A percentile compares a stretch with the other conserved stretches of the same genome.
Evolutionary conservation across 2,888 invertebrate species (phyloP).

Genomic region (Nesidiocoris tenuis): DNA sequence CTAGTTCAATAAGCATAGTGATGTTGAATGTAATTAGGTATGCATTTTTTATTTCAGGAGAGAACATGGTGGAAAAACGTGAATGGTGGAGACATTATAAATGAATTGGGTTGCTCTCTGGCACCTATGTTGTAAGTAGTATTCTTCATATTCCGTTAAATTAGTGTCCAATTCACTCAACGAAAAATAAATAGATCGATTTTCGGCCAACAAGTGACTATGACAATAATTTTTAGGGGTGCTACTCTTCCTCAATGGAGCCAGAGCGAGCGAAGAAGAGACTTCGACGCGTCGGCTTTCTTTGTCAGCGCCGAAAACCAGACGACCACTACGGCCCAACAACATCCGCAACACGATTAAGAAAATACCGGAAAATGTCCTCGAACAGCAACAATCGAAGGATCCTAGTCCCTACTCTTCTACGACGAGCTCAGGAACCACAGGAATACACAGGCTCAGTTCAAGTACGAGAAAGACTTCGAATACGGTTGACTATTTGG

Average conservation of each 20-base stretch:
- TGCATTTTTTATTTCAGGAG: slow-evolving; percentile 24
- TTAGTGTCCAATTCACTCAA: too few species aligned
- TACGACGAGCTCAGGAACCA: neutral
- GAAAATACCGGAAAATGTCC: slow-evolving; percentile 3
- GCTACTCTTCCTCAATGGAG: slow-evolving; percentile 22
- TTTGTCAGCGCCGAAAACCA: neutral
- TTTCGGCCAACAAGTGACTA: too few species aligned
- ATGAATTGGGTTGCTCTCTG: slow-evolving; percentile 36
- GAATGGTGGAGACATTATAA: slow-evolving; percentile 41
- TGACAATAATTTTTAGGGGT: slow-evolving; percentile 17
- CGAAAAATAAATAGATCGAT: too few species aligned
- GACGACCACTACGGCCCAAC: slow-evolving; percentile 14
- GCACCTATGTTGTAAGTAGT: slow-evolving; percentile 45
- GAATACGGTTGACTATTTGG: slow-evolving; percentile 23
- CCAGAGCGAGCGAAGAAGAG: slow-evolving; percentile 12
- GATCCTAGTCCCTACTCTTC: too few species aligned
- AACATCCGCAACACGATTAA: slow-evolving; percentile 16
- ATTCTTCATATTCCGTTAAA: neutral
- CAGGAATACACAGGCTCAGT: neutral
- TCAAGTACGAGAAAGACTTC: neutral
- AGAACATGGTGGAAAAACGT: slow-evolving; percentile 39
- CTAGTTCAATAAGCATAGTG: too few species aligned
- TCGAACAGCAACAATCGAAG: neutral
- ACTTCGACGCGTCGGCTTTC: slow-evolving; percentile 10
- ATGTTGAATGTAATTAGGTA: too few species aligned